Base-by-base conservation (phyloP, 2,113 vertebrate species). In the Hassar affinis region DNA sequence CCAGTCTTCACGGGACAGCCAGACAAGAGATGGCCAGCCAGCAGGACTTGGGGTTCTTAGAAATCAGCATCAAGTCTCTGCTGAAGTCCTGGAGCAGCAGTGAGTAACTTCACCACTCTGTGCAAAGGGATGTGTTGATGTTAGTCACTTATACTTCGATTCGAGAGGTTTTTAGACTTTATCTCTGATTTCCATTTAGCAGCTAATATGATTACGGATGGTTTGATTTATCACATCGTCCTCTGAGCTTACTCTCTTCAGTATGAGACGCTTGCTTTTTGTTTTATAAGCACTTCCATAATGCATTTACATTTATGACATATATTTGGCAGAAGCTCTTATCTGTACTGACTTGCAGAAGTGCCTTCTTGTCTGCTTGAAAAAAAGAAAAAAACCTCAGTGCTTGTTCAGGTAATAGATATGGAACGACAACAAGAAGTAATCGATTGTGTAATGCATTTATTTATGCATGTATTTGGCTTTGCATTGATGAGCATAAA, bases 51-150 rank as follows among this genome's bases (percentile, higher is more conserved):
- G 97, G 97, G 91, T 98, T 99, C 95, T 99, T 99, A 93, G 97
- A 98, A 93, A 99, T 97, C 96, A 98, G 97, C 95, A 98, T 99
- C 95, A 99, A 98, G 92, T 99, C 98, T 87, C 93, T 99, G 91
- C 95, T 99, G 93, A 99, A 98, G 94, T 98, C 98, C 87, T 97
- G 97, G 97, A 98, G 97, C 92, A 95, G 96, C 93, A 95, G 98
- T 99, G 94, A 99, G 97, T 98, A 96, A 75, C 87, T 56, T 81
- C 20, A 56, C 18, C 51, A 51, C 42, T 51, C 5, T 14, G 35
- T 69, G 35, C 68, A n/a, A 71, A 45, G 25, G 45, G 69, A 49
- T 17, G n/a, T 47, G 22, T 35, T 78, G 51, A 49, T 84, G 6
- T 89, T 92, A 87, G n/a, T 78, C 61, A 54, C 18, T 54, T 77